Evolutionary conservation across 2,797 vertebrate species (phyloP).

Genomic region (Tamandua tetradactyla): DNA sequence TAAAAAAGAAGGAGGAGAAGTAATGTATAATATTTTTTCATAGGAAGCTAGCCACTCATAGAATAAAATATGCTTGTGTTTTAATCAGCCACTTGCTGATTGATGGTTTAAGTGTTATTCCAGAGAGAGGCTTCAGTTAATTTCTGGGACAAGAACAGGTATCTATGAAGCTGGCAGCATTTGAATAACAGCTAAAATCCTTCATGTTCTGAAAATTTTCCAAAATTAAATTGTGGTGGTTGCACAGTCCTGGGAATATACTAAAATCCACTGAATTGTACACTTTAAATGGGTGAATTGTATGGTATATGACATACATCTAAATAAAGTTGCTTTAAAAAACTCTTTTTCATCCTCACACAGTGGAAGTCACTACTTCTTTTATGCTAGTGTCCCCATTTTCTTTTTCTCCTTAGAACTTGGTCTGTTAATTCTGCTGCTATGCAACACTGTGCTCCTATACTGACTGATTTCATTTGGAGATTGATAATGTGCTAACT

Average conservation of each 20-base stretch:
- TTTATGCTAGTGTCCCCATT: not conserved
- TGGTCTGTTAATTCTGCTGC: not conserved
- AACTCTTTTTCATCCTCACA: not conserved
- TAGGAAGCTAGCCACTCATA: not conserved
- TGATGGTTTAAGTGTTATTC: not conserved
- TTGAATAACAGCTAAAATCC: not conserved
- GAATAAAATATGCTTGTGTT: not conserved
- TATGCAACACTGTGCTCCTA: not conserved
- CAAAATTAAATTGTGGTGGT: not conserved
- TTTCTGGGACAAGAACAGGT: not conserved
- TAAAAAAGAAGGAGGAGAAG: not conserved
- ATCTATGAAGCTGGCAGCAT: not conserved
- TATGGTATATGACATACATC: not conserved
- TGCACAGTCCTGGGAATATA: not conserved
- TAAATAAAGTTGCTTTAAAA: not conserved
- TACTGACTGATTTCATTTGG: not conserved
- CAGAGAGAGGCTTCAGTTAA: not conserved
- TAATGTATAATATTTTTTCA: not conserved
- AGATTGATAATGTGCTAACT: not conserved
- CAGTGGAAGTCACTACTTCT: not conserved
- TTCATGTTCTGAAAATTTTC: slow-evolving; percentile 5
- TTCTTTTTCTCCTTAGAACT: not conserved
- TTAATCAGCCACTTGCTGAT: not conserved
- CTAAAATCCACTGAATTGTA: not conserved
- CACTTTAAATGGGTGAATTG: not conserved